Conservation (phyloP, 2,888 invertebrate genomes). For the Synanthedon myopaeformis region DNA sequence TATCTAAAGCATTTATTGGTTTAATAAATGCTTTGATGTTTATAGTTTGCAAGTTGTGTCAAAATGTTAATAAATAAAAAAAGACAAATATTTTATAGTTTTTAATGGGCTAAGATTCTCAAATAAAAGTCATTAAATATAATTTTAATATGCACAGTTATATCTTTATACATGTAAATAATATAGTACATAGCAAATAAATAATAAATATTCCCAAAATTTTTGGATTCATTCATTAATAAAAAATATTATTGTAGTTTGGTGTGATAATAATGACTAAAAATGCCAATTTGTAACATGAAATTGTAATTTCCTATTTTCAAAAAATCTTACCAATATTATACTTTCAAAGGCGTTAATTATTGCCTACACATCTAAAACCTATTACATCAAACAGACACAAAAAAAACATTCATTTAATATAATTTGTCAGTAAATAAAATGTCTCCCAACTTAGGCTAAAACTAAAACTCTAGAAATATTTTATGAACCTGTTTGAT, state of each 20-base stretch:
- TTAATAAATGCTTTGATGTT: no score
- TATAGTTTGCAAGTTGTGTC: no score
- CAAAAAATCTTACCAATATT: no score
- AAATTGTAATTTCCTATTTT: background rate
- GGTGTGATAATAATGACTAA: conserved; percentile 58
- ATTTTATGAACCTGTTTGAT: conserved; percentile 1
- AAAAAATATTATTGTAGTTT: conserved; percentile 45
- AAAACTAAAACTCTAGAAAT: background rate
- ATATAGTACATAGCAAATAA: conserved; percentile 70
- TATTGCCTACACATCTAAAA: no score
- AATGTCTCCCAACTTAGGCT: conserved; percentile 19
- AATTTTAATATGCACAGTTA: conserved; percentile 69
- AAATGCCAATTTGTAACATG: conserved; percentile 43
- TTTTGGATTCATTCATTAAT: conserved; percentile 58
- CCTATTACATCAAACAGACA: conserved; percentile 11
- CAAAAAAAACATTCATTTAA: conserved; percentile 34
- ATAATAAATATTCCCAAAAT: conserved; percentile 67
- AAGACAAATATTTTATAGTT: conserved; percentile 23
- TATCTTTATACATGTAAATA: conserved; percentile 69
- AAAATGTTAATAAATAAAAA: background rate
- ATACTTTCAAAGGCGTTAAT: no score
- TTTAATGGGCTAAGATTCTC: conserved; percentile 64
- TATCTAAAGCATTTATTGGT: no score
- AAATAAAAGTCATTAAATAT: conserved; percentile 66
- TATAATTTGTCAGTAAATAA: conserved; percentile 20